Conservation (phyloP, 2,888 invertebrate genomes). For the Leucozona laternaria region DNA sequence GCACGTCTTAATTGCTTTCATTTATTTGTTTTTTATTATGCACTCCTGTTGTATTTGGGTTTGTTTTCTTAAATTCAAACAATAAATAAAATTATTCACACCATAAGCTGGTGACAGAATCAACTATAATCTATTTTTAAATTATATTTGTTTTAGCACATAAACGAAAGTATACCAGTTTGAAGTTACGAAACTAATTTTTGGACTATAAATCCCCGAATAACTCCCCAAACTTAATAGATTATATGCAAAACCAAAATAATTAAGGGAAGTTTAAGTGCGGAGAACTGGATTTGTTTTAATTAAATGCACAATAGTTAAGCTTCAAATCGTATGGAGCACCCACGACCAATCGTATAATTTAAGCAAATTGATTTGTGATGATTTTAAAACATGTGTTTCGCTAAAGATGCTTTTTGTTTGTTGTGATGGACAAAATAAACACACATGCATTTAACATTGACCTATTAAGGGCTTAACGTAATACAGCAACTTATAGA, state of each 20-base stretch:
- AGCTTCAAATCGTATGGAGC: neutral
- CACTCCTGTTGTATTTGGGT: neutral
- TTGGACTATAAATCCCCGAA: neutral
- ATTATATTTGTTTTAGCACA: neutral
- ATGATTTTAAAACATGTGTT: no score
- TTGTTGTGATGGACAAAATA: no score
- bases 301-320: neutral
- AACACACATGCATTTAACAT: neutral
- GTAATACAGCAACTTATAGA: neutral
- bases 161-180: conserved; percentile 16
- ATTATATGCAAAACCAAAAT: conserved; percentile 4
- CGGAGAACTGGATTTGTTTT: neutral
- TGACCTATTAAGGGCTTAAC: neutral
- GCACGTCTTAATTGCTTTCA: conserved; percentile 29
- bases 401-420: no score
- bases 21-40: neutral
- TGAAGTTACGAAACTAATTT: neutral
- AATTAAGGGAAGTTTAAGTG: neutral
- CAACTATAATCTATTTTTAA: neutral
- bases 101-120: neutral
- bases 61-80: conserved; percentile 3
- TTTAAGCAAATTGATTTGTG: no score
- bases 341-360: no score
- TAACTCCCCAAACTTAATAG: neutral
- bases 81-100: conserved; percentile 21